These are phyloP conservation scores for Oscheius sp. DNA, from an alignment of 1,140 invertebrate genomes.

Conservation along the genomic window DNA sequence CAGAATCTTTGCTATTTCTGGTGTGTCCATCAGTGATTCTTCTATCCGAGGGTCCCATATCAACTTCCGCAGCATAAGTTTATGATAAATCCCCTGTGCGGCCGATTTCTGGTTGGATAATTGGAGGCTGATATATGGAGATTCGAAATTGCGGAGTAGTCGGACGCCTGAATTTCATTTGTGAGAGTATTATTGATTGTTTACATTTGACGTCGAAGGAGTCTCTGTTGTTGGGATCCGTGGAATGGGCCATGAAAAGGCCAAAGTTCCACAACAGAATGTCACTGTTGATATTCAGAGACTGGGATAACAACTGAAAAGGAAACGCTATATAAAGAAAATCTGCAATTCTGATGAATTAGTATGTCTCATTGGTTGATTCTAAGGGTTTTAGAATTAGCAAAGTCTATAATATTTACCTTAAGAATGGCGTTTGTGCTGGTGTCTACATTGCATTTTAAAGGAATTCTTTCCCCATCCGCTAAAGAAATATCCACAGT, in stretches of 20 bases:
- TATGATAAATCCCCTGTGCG: conserved; percentile 55
- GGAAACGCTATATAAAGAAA: background rate
- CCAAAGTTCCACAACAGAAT: conserved; percentile 80
- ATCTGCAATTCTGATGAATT: background rate
- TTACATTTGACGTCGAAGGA: background rate
- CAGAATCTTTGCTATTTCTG: conserved; percentile 7
- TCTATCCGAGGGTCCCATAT: conserved; percentile 40
- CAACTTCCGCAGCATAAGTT: conserved; percentile 61
- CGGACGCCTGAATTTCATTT: conserved; percentile 70
- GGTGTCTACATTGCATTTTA: conserved; percentile 78
- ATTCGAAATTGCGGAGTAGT: conserved; percentile 90
- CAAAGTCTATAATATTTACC: conserved; percentile 62
- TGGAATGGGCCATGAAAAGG: conserved; percentile 77
- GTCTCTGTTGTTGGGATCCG: conserved; percentile 62
- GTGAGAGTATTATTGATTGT: conserved; percentile 22
- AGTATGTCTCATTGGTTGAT: background rate
- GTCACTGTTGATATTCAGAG: conserved; percentile 70
- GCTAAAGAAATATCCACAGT: conserved; percentile 78
- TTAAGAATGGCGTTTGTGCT: conserved; percentile 77
- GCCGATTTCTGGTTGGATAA: conserved; percentile 63
- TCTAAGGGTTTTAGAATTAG: background rate
- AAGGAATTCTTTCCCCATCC: conserved; percentile 77
- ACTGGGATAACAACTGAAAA: background rate
- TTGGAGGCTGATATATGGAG: conserved; percentile 83
- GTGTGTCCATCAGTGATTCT: conserved; percentile 27